Evolutionary conservation across 2,888 invertebrate species (phyloP).

Genomic region (Protodeltote pygarga): DNA sequence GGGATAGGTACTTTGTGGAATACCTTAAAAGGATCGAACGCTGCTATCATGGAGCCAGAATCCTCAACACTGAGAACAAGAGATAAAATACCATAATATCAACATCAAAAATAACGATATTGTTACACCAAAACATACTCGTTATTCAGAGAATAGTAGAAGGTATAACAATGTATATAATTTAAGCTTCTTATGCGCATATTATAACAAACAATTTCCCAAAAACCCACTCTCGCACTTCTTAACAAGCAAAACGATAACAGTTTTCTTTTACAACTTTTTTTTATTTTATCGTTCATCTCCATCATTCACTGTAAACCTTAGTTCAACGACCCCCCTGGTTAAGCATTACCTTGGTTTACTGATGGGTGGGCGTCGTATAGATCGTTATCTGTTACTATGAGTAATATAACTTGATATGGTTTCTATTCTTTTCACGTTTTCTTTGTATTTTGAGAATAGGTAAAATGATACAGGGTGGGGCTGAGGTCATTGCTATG

Average conservation of each 20-base stretch:
- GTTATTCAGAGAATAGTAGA: constrained; percentile 1
- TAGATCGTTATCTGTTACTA: constrained; percentile 7
- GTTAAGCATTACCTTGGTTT: constrained; percentile 5
- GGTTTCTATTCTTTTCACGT: not conserved
- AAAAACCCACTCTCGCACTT: constrained; percentile 11
- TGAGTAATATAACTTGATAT: constrained; percentile 5
- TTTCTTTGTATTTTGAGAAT: too few species aligned
- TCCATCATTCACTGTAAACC: constrained; percentile 17
- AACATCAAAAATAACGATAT: too few species aligned
- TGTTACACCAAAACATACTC: not conserved
- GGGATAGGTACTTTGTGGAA: too few species aligned
- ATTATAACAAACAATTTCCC: constrained; percentile 1
- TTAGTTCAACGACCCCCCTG: constrained; percentile 22
- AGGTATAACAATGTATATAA: not conserved
- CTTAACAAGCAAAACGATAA: constrained; percentile 40
- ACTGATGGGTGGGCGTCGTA: constrained; percentile 2
- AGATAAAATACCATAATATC: too few species aligned
- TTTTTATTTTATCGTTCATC: constrained; percentile 28
- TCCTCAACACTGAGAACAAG: too few species aligned
- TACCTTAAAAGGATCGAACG: too few species aligned
- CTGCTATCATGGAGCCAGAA: too few species aligned
- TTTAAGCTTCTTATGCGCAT: not conserved
- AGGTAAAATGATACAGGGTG: too few species aligned
- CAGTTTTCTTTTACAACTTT: constrained; percentile 27
- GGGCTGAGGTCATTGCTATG: too few species aligned